Conservation (phyloP, 2,888 invertebrate genomes). For the Melieria omissa region DNA sequence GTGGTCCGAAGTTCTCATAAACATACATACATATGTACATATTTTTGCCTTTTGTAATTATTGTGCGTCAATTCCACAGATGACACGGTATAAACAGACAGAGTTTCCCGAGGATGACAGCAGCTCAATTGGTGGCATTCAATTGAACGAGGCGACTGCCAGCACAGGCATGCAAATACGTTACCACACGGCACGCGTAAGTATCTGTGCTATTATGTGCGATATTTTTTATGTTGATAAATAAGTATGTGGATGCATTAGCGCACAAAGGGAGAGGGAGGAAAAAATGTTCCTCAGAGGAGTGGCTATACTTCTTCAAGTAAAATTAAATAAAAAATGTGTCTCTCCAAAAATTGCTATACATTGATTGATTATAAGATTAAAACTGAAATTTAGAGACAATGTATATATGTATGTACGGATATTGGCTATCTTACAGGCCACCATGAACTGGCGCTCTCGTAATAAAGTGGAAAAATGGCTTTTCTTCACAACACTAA, state of each 20-base stretch:
- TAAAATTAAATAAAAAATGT: no score
- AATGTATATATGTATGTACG: no score
- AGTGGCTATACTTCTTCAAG: no score
- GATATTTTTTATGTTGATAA: no score
- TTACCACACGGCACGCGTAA: conserved; percentile 77
- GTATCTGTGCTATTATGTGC: conserved; percentile 23
- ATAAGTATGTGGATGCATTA: no score
- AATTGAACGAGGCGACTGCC: conserved; percentile 82
- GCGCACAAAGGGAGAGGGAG: no score
- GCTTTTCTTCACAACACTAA: conserved; percentile 69
- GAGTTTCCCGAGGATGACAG: conserved; percentile 87
- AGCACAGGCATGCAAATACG: conserved; percentile 84
- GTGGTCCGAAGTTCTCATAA: no score
- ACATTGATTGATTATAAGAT: no score
- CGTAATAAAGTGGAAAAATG: conserved; percentile 78
- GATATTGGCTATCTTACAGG: conserved; percentile 67
- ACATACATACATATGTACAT: no score
- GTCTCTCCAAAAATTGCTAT: no score
- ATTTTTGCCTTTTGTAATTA: not conserved
- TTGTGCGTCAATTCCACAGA: conserved; percentile 69
- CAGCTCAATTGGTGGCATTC: conserved; percentile 85
- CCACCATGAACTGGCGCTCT: conserved; percentile 80
- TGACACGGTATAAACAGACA: conserved; percentile 89
- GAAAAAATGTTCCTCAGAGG: no score
- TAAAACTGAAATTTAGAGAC: no score